Evolutionary conservation across 2,797 vertebrate genomes (phyloP), one percentile per base, ranked within the genome.

Genomic region (Oophaga sylvatica): DNA sequence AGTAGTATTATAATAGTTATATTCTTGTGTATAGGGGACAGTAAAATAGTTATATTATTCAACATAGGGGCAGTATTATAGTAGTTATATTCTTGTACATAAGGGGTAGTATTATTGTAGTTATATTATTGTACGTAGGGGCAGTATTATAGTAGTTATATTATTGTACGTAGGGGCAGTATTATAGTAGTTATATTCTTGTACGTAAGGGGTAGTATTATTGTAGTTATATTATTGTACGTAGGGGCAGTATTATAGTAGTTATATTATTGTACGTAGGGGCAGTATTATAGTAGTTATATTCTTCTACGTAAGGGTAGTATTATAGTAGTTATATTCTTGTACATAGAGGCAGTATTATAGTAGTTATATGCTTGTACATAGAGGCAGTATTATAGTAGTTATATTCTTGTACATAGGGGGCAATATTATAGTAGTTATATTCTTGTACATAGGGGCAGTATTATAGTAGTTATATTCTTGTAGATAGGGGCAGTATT

Each of bases 281-380:
- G 6, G 19, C 71, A 75, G 71, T 75, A 48, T 31, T 68, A 31
- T 68, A n/a, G n/a, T n/a, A n/a, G n/a, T n/a, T n/a, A n/a, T n/a
- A n/a, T n/a, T n/a, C n/a, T n/a, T n/a, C n/a, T n/a, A n/a, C n/a
- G n/a, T n/a, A n/a, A n/a, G n/a, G n/a, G n/a, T n/a, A n/a, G n/a
- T n/a, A 70, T 70, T 70, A 35, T 70, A 17, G 26, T 70, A 70
- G 67, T 70, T 70, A 31, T 70, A 70, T 70, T 70, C 67, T 70
- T 70, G 67, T 35, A 31, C 15, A 70, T 70, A 70, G 29, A 29
- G 5, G 29, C 57, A 59, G 57, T 59, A 17, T 59, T 59, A 59
- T 17, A 59, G 57, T 59, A 59, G 57, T 59, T 59, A 59, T 59
- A 59, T 59, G 17, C 57, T 59, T 59, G 57, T 59, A 17, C 29